Conservation (phyloP, 2,797 vertebrate species). For the Muraenolepis orangiensis region DNA sequence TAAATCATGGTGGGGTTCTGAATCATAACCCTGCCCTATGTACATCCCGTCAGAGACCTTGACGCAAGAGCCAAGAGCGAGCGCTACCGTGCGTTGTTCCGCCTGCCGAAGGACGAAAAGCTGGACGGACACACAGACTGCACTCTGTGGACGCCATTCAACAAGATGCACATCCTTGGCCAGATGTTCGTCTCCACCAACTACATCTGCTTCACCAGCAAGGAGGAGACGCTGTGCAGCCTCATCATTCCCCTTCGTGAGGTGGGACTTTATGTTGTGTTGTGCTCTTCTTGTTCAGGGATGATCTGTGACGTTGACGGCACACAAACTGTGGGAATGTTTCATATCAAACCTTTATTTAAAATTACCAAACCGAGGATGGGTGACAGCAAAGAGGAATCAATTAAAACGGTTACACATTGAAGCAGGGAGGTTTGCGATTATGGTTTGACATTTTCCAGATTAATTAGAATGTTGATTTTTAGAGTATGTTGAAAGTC, state of each 20-base stretch:
- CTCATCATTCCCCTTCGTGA: constrained; percentile 96
- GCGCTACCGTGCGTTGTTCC: constrained; percentile 89
- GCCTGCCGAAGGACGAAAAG: constrained; percentile 95
- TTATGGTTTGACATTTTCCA: no score
- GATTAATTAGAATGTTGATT: no score
- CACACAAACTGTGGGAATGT: no score
- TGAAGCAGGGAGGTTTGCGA: no score
- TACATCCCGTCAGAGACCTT: constrained; percentile 78
- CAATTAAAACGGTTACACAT: no score
- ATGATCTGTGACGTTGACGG: no score
- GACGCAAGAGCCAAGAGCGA: constrained; percentile 96
- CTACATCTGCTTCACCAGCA: constrained; percentile 99
- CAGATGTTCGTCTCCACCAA: constrained; percentile 99
- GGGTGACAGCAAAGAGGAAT: no score
- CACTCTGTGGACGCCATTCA: constrained; percentile 97
- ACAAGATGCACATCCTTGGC: constrained; percentile 96
- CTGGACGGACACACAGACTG: constrained; percentile 96
- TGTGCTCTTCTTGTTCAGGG: constrained; percentile 14
- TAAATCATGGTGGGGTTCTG: no score
- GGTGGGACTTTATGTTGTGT: constrained; percentile 66
- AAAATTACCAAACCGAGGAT: no score
- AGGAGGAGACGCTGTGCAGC: constrained; percentile 92
- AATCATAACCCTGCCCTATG: background rate
- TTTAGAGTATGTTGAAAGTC: no score
- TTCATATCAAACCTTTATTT: no score